A percentile compares a stretch with the other conserved stretches of the same genome.
Evolutionary conservation across 1,140 invertebrate genomes (phyloP).

Genomic region (Trinorchestia longiramus): DNA sequence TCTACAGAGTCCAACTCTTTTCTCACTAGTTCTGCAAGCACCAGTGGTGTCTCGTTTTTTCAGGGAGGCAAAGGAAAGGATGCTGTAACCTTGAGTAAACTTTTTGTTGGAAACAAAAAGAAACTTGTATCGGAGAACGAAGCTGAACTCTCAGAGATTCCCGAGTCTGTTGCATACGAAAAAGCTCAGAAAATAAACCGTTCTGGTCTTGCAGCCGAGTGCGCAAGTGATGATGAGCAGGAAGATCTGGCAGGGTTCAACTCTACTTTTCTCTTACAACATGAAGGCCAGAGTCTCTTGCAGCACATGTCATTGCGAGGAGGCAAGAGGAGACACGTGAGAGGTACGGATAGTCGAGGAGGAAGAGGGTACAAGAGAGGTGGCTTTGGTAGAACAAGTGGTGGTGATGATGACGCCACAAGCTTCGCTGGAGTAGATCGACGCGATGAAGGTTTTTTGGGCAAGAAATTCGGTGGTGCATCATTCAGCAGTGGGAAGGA

Average conservation of each 20-base stretch:
- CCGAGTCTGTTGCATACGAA: not conserved
- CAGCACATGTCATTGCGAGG: not conserved
- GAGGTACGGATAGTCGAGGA: not conserved
- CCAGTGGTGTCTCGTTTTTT: not conserved
- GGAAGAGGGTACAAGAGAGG: not conserved
- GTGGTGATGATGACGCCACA: not conserved
- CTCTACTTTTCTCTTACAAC: not conserved
- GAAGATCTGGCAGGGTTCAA: not conserved
- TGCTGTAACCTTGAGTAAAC: not conserved
- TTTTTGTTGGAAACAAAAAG: not conserved
- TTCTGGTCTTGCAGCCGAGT: not conserved
- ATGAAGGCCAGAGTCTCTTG: not conserved
- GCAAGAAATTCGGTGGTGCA: not conserved
- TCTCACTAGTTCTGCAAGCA: not conserved
- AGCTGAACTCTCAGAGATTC: slow-evolving; percentile 8
- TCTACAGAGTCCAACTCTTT: not conserved
- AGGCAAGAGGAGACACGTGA: not conserved
- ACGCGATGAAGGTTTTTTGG: not conserved
- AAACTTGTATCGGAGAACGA: not conserved
- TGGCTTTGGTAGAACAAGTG: not conserved
- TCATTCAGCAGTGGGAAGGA: not conserved
- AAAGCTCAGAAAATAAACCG: not conserved
- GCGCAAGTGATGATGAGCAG: slow-evolving; percentile 7
- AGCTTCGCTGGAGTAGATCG: not conserved
- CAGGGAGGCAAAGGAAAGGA: not conserved